Base-by-base conservation (phyloP, 2,797 vertebrate species). In the Crypturellus tataupa region DNA sequence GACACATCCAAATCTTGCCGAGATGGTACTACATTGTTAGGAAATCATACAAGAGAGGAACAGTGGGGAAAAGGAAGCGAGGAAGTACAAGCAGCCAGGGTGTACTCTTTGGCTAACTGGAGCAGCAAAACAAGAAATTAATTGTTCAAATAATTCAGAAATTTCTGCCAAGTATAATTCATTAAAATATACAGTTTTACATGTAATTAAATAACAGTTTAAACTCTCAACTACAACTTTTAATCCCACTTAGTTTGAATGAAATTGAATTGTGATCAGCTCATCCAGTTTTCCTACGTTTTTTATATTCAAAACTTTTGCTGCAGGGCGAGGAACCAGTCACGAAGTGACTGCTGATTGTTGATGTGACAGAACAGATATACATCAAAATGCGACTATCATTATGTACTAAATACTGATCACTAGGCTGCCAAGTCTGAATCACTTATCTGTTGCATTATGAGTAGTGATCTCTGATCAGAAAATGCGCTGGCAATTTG, bases 391-490 rank as follows among this genome's bases (percentile, higher is more conserved):
- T 68, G 73, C 76, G 80, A 58, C 93, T 69, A 77, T 63, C 78
- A 25, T 92, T 93, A 55, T 40, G 49, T 49, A 46, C 7, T 87
- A 68, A 64, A 77, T 75, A 76, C 39, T 77, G 84, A 94, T 95
- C 84, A 75, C 75, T 37, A 67, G 65, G 84, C 86, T 89, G 78
- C 60, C 35, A 4, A 93, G 75, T 56, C 86, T 81, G 40, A 80
- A 87, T 91, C 91, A 80, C 78, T 88, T 85, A 20, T 58, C 79
- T 37, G 21, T 64, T 53, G 68, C 81, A 75, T 89, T 94, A 82
- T 87, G 72, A 91, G 79, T 75, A 67, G 78, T 39, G 75, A 55
- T 31, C 72, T 85, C 79, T 75, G 89, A 93, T 91, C 95, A 92
- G 68, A 47, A 94, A 82, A 89, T 89, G 47, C 2, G 9, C 49